Base-by-base conservation (phyloP, 2,113 vertebrate species). In the Larimichthys crocea region DNA sequence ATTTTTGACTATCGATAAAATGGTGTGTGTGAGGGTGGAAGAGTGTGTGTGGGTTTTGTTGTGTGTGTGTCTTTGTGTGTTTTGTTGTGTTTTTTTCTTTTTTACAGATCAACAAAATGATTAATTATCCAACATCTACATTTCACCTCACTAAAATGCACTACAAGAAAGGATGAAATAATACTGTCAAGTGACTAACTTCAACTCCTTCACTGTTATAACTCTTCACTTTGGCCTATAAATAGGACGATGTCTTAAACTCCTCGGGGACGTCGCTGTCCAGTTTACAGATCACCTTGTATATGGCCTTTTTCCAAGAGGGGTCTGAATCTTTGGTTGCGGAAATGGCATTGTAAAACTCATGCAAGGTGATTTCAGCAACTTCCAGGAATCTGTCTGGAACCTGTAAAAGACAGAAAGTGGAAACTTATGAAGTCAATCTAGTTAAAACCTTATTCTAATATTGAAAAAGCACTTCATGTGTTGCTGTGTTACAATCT, bases 281-380 rank as follows among this genome's bases (percentile, higher is more conserved):
- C 90, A 99, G 95, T 94, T 99, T 99, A 24, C 98, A 98, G 95
- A 99, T 99, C 31, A 98, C 97, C 94, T 99, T 99, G 94, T 99
- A 99, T 89, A 99, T 99, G 82, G 97, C 96, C 93, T 99, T 99
- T 89, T 99, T 99, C 98, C 98, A 99, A 16, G 97, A 99, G 20
- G 97, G 96, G 86, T 99, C 98, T 0, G 95, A 93, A 4, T 99
- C 98, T 96, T 96, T 99, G 87, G 96, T 94, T 0, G 94, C 71
- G 49, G 95, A 95, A 62, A 99, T 92, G 1, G 98, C 98, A 0
- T 91, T 96, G 94, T 97, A 99, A 93, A 99, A 99, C 82, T 99
- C 97, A 72, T 95, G 96, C 74, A 99, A 91, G 0, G 98, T 99
- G 92, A 98, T 91, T 86, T 97, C 97, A 76, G 97, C 94, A 44